Evolutionary conservation across 2,888 invertebrate species (phyloP).

Genomic region (Thymelicus acteon): DNA sequence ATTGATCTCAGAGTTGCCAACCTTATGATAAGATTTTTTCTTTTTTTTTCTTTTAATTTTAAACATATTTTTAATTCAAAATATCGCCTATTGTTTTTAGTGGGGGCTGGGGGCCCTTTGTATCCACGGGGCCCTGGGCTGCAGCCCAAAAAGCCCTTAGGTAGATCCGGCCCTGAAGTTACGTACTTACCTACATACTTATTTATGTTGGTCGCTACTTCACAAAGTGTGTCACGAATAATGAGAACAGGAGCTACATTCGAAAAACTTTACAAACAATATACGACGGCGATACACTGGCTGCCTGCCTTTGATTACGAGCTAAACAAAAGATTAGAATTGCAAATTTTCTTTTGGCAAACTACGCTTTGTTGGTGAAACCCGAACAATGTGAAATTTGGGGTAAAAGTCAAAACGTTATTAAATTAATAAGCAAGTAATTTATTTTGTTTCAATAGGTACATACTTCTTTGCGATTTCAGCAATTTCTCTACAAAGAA

Average conservation of each 20-base stretch:
- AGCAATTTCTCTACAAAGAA: too few relatives aligned
- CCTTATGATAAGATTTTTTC: too few relatives aligned
- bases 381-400: constrained; percentile 27
- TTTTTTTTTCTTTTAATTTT: too few relatives aligned
- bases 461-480: not conserved
- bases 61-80: too few relatives aligned
- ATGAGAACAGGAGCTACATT: constrained; percentile 9
- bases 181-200: too few relatives aligned
- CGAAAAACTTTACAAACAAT: constrained; percentile 27
- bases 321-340: constrained; percentile 33
- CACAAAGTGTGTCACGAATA: constrained; percentile 17
- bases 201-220: not conserved
- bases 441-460: not conserved
- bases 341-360: constrained; percentile 29
- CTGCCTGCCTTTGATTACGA: constrained; percentile 29
- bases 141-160: too few relatives aligned
- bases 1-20: too few relatives aligned
- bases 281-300: constrained; percentile 25
- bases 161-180: too few relatives aligned
- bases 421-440: not conserved
- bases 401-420: not conserved
- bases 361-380: constrained; percentile 26
- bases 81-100: too few relatives aligned
- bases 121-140: too few relatives aligned
- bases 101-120: too few relatives aligned